These are phyloP conservation scores for Callopanchax toddi DNA, from an alignment of 2,113 vertebrate genomes.

Conservation along the genomic window DNA sequence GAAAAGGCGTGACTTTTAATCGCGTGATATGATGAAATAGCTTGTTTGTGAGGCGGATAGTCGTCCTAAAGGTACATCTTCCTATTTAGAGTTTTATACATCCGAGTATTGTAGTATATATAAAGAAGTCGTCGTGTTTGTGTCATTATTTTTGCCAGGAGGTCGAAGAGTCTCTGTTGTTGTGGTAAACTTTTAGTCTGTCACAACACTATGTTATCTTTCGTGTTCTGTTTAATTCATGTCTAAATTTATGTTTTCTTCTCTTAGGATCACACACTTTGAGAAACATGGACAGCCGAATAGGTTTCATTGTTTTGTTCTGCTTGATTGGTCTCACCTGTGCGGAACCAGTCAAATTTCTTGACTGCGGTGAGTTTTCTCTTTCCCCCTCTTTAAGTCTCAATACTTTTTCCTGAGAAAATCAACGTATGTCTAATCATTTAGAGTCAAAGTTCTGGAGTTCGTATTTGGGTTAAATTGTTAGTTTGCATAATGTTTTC, in stretches of 20 bases:
- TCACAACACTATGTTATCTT: background rate
- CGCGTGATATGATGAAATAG: constrained; percentile 58
- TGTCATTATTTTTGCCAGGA: background rate
- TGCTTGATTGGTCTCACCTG: constrained; percentile 65
- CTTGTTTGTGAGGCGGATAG: fast-evolving
- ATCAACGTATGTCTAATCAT: fast-evolving
- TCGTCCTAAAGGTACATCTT: background rate
- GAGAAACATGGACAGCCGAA: constrained; percentile 66
- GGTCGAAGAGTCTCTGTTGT: too few relatives aligned
- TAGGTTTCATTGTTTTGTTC: constrained; percentile 47
- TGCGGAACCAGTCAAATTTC: constrained; percentile 77
- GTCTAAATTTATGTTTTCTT: background rate
- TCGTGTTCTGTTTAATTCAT: too few relatives aligned
- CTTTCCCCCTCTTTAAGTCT: background rate
- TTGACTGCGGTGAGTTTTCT: constrained; percentile 82
- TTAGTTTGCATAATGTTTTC: too few relatives aligned
- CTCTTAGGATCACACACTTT: background rate
- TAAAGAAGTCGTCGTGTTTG: fast-evolving
- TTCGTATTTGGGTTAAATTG: too few relatives aligned
- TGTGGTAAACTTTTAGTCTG: background rate
- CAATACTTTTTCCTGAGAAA: too few relatives aligned
- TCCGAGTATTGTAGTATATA: background rate
- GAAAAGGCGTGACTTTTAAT: constrained; percentile 25
- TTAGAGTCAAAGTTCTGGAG: background rate
- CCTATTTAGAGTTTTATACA: fast-evolving